These are phyloP conservation scores for Ataeniobius toweri DNA, from an alignment of 2,797 vertebrate species.

Conservation along the genomic window DNA sequence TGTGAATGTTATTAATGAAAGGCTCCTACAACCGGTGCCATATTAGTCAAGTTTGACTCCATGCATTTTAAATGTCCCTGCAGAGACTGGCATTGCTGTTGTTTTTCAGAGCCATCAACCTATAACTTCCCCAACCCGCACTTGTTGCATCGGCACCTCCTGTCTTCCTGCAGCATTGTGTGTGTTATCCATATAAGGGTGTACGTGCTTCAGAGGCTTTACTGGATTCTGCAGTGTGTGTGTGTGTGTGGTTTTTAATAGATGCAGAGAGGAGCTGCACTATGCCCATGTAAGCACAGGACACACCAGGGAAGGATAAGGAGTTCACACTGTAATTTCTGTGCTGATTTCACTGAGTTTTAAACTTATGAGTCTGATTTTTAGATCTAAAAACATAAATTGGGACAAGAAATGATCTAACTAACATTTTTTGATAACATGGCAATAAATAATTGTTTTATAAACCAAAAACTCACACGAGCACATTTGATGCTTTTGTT, in stretches of 20 bases:
- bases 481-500: no score
- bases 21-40: neutral
- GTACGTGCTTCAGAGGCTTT: conserved; percentile 58
- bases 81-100: neutral
- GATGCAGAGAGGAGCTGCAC: conserved; percentile 52
- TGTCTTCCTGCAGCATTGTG: conserved; percentile 47
- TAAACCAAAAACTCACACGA: neutral
- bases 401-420: neutral
- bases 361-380: conserved; percentile 4
- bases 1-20: neutral
- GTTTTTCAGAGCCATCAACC: neutral
- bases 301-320: conserved; percentile 29
- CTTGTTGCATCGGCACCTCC: conserved; percentile 65
- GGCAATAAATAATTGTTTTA: neutral
- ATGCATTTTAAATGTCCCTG: neutral
- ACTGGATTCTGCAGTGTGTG: conserved; percentile 52
- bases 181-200: conserved; percentile 79
- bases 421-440: neutral
- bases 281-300: conserved; percentile 82
- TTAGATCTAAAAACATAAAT: neutral
- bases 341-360: neutral
- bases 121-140: conserved; percentile 1
- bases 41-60: neutral
- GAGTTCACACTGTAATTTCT: conserved; percentile 17
- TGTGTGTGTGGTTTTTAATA: conserved; percentile 62